Conservation (phyloP, 2,113 vertebrate genomes). For the Eira barbara region DNA sequence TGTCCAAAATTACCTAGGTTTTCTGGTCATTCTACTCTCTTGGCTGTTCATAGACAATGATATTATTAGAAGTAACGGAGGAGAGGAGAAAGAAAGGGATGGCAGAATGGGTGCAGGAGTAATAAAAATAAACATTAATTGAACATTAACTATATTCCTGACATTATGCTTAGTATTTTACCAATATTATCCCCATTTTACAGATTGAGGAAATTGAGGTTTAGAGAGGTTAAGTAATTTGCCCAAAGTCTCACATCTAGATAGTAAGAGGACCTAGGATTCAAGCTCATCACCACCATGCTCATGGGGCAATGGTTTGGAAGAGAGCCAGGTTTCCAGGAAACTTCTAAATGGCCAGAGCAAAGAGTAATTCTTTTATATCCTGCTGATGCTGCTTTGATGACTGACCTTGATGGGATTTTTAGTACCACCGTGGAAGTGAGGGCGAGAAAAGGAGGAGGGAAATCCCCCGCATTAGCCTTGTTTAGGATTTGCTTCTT, state of each 20-base stretch:
- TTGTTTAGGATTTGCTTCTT: neutral
- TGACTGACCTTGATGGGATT: neutral
- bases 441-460: neutral
- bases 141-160: neutral
- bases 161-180: neutral
- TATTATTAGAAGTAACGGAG: neutral
- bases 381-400: neutral
- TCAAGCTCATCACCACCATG: neutral
- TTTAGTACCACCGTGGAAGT: neutral
- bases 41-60: neutral
- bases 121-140: neutral
- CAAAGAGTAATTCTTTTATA: neutral
- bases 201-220: constrained; percentile 47
- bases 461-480: no score
- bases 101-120: neutral
- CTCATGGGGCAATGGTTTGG: neutral
- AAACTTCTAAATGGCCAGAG: neutral
- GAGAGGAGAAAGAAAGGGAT: neutral
- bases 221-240: constrained; percentile 51
- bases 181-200: constrained; percentile 56
- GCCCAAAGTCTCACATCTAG: neutral
- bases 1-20: neutral
- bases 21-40: neutral
- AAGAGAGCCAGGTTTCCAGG: neutral
- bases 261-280: neutral